phyloP scores from a whole-genome alignment of 2,113 vertebrate genomes.

The Ictidomys tridecemlineatus region DNA sequence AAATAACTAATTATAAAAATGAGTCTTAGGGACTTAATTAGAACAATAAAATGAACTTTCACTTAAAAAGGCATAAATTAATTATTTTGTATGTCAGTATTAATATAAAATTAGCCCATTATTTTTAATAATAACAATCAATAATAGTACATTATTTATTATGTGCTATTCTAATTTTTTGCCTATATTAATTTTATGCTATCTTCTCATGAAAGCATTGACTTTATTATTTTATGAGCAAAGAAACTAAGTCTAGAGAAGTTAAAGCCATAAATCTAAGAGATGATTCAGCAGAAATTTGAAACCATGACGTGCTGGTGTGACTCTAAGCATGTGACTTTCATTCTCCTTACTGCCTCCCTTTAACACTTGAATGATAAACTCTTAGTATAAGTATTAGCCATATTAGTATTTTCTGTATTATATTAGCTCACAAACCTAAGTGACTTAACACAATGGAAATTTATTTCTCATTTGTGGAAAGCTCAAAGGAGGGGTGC shows the following conservation, averaged over 20 bases:
- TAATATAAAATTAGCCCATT: slow-evolving; percentile 27
- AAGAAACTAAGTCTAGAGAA: neutral
- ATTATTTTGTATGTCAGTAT: slow-evolving; percentile 35
- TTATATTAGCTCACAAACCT: neutral
- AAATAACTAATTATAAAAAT: slow-evolving; percentile 20
- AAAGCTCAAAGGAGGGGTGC: neutral
- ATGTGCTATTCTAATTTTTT: neutral
- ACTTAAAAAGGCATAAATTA: slow-evolving; percentile 57
- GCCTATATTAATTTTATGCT: slow-evolving; percentile 43
- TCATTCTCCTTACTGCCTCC: neutral
- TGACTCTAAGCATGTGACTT: neutral
- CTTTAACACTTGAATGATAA: neutral
- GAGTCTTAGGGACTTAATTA: neutral
- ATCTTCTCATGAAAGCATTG: slow-evolving; percentile 36
- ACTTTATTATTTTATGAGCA: neutral
- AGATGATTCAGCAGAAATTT: neutral
- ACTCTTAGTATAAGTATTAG: neutral
- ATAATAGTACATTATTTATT: neutral
- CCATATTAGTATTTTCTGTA: neutral
- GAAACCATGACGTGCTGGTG: neutral
- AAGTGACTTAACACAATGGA: neutral
- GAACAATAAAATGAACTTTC: slow-evolving; percentile 26
- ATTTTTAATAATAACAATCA: neutral
- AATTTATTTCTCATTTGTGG: neutral
- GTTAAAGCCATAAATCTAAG: slow-evolving; percentile 4